Evolutionary conservation across 2,797 vertebrate genomes (phyloP), one percentile per base, ranked within the genome.

Genomic region (Micromesistius poutassou): DNA sequence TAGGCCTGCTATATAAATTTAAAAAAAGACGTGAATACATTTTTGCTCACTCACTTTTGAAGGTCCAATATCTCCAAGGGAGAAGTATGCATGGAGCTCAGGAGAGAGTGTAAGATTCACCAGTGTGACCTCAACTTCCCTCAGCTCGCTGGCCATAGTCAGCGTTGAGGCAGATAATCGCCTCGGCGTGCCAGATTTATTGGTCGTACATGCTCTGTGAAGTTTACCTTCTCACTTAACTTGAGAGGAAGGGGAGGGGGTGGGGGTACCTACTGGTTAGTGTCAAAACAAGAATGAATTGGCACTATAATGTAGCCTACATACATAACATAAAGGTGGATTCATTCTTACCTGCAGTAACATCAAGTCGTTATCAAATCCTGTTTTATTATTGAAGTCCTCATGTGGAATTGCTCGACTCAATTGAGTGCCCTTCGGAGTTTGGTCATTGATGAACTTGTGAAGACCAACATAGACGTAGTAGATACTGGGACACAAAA

Each of bases 351-450:
- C 92, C 88, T 91, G 89, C 0, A 93, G 85, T 71, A 93, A 78
- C 91, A 92, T 90, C 33, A 91, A 83, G 78, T 93, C 90, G 30
- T 92, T 79, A n/a, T n/a, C n/a, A 1, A 28, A 0, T n/a, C 2
- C 5, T 5, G 0, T 0, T 0, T 0, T 1, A 0, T 0, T 0
- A 1, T 16, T 1, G 16, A 75, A 92, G 0, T 76, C 0, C 42
- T 76, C 0, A 68, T 84, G 81, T 72, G 73, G 79, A 85, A 77
- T 77, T 1, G 2, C 0, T 16, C 77, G 0, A 9, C 74, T 5
- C 0, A 88, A 86, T 19, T 0, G 0, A 3, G 79, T 1, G 0
- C 0, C 0, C 0, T 85, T 28, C 0, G 1, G 0, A 0, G 2
- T 0, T 7, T 0, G 0, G 0, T 76, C 0, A 0, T 0, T 16